These are phyloP conservation scores for Criorhina ranunculi DNA, from an alignment of 2,888 invertebrate species.

Conservation along the genomic window DNA sequence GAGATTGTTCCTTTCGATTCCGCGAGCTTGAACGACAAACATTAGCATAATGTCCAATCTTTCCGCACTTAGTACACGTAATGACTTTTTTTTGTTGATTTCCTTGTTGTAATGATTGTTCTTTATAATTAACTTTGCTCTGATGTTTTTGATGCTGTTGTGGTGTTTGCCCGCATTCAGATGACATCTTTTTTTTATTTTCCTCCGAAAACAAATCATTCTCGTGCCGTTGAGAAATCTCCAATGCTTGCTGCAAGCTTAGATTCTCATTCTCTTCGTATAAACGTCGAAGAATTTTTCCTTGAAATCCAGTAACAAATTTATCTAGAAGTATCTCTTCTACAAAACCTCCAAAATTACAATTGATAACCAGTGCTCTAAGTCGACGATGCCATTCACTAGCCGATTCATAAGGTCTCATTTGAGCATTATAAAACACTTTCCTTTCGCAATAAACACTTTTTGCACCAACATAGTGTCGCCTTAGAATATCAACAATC, in stretches of 20 bases:
- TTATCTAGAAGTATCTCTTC: constrained; percentile 42
- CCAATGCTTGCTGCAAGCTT: constrained; percentile 15
- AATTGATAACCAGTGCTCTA: constrained; percentile 12
- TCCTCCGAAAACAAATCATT: background rate
- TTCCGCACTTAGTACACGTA: background rate
- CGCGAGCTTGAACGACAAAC: too few species aligned
- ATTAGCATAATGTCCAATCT: background rate
- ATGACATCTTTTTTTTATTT: background rate
- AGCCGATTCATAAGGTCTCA: constrained; percentile 12
- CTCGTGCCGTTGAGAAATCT: constrained; percentile 32
- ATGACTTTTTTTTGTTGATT: background rate
- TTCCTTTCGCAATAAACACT: constrained; percentile 38
- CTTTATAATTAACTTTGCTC: background rate
- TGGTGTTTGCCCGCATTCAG: background rate
- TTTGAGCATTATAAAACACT: constrained; percentile 20
- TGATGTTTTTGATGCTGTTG: background rate
- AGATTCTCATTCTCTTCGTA: constrained; percentile 23
- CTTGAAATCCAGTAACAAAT: constrained; percentile 40
- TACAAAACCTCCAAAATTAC: constrained; percentile 17
- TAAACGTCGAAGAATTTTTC: constrained; percentile 15
- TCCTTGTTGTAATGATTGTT: background rate
- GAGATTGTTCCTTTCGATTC: too few species aligned
- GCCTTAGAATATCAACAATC: constrained; percentile 1
- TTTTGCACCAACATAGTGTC: constrained; percentile 40
- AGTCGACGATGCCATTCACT: constrained; percentile 43